A percentile compares a stretch with the other conserved stretches of the same genome.
phyloP scores from a whole-genome alignment of 2,113 vertebrate species.

The Rhinogobius similis region DNA sequence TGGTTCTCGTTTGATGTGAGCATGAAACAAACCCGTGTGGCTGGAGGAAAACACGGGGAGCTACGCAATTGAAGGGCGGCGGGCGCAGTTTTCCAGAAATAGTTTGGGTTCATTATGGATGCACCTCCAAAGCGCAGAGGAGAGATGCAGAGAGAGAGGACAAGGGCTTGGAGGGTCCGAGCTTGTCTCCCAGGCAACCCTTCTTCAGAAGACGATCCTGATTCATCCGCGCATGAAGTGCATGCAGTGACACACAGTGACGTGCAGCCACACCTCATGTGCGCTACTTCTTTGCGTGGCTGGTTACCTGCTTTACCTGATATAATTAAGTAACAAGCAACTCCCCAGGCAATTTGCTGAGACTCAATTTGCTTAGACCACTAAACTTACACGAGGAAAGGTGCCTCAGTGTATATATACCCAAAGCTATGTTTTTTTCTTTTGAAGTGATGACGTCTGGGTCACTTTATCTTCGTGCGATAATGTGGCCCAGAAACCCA shows the following conservation, averaged over 20 bases:
- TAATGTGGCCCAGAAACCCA: conserved; percentile 34
- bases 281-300: conserved; percentile 53
- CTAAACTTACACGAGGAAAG: too few species aligned
- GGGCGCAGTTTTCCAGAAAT: conserved; percentile 46
- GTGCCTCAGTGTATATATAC: too few species aligned
- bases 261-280: conserved; percentile 51
- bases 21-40: conserved; percentile 38
- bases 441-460: conserved; percentile 7
- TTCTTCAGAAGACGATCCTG: conserved; percentile 60
- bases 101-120: conserved; percentile 63
- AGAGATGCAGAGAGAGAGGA: neutral
- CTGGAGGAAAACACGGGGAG: conserved; percentile 39
- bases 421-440: too few species aligned
- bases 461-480: conserved; percentile 31
- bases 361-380: neutral
- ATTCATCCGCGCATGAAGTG: conserved; percentile 41
- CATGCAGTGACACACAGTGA: conserved; percentile 32
- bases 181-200: conserved; percentile 74
- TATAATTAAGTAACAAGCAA: conserved; percentile 32
- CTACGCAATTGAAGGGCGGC: conserved; percentile 23
- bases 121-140: conserved; percentile 53
- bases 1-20: conserved; percentile 35
- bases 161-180: conserved; percentile 57
- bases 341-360: conserved; percentile 32
- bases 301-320: conserved; percentile 37